phyloP scores from a whole-genome alignment of 2,888 invertebrate genomes.

The Drosophila recens region DNA sequence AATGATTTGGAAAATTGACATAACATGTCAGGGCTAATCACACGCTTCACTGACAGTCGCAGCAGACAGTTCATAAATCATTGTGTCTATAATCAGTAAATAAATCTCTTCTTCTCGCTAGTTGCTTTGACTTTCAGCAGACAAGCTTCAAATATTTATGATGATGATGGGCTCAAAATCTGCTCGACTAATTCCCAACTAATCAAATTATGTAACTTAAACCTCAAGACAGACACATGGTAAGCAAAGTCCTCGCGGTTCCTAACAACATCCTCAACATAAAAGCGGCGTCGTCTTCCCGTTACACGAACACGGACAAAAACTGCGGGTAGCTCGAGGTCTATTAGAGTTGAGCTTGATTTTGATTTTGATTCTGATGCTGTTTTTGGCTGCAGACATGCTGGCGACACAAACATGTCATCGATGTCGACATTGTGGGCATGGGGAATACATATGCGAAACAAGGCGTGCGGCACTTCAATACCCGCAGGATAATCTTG shows the following conservation, averaged over 20 bases:
- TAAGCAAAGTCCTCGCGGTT: conserved; percentile 24
- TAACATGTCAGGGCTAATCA: conserved; percentile 76
- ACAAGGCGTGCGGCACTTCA: conserved; percentile 59
- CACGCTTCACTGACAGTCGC: conserved; percentile 65
- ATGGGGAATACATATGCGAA: conserved; percentile 47
- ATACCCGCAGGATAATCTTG: conserved; percentile 81
- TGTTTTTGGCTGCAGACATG: conserved; percentile 65
- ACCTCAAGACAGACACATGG: conserved; percentile 45
- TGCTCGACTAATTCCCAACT: conserved; percentile 58
- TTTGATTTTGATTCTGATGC: conserved; percentile 54
- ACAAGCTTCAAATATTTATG: conserved; percentile 74
- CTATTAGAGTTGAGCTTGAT: conserved; percentile 41
- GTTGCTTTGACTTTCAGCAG: conserved; percentile 46
- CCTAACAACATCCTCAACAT: conserved; percentile 28
- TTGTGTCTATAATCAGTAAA: conserved; percentile 72
- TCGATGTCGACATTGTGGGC: conserved; percentile 55
- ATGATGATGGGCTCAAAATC: conserved; percentile 58
- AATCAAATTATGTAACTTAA: conserved; percentile 80
- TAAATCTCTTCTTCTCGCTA: conserved; percentile 65
- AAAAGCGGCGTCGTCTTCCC: conserved; percentile 36
- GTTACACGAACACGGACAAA: conserved; percentile 2
- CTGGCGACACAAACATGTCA: conserved; percentile 81
- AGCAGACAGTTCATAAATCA: conserved; percentile 73
- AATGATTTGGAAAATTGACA: conserved; percentile 80
- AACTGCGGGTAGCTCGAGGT: conserved; percentile 46